Evolutionary conservation across 2,113 vertebrate species (phyloP), one percentile per base, ranked within the genome.

Genomic region (Antechinus stuartii): DNA sequence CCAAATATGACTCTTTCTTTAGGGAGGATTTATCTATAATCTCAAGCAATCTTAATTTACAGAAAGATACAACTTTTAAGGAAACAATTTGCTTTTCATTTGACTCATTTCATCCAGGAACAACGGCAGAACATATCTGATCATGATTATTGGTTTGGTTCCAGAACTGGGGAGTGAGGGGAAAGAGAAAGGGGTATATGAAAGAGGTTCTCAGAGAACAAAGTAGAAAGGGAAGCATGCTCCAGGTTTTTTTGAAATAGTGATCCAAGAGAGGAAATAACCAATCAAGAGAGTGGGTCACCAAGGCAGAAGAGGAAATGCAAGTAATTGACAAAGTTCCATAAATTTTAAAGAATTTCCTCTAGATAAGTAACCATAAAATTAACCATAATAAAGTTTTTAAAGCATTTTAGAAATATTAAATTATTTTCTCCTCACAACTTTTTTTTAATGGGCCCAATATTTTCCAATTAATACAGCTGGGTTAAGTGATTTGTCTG

Each of bases 1-100:
- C 22, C n/a, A 84, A n/a, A 84, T 84, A 84, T 0, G 19, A 84
- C 1, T 84, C 19, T 42, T 84, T 19, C 35, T 42, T n/a, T 84
- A 42, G n/a, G 22, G 19, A 84, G 16, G 93, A 91, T 94, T 91
- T 94, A 94, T 96, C 14, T 89, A 89, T 10, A 16, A 96, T 92
- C 23, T 95, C 54, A 89, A 92, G 52, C 90, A 76, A 30, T 89
- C 61, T 90, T 84, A 47, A 11, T 91, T 92, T 95, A 27, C 90
- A 35, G 49, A 6, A 61, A 90, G 3, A 92, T 50, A 35, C 10
- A 89, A 1, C 52, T 53, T 89, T 92, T 89, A 95, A 42, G n/a
- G 49, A n/a, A 23, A n/a, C 35, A n/a, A 6, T 30, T 76, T n/a
- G 6, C 35, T 76, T 76, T 19, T 42, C 35, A 22, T 42, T 23